Conservation (phyloP, 2,113 vertebrate species). For the Canis aureus region DNA sequence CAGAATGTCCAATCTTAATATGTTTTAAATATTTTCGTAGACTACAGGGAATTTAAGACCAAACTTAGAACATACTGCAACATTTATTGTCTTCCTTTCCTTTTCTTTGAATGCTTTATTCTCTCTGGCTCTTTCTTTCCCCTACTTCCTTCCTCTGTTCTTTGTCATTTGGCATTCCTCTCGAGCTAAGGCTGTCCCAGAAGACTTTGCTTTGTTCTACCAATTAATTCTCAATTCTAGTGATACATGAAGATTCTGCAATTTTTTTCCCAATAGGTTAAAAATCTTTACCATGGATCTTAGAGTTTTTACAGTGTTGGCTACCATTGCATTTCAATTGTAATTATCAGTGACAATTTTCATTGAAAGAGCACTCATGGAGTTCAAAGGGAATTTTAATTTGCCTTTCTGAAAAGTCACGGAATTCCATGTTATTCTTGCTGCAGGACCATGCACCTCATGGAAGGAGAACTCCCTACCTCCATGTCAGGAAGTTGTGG, state of each 20-base stretch:
- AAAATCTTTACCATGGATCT: constrained; percentile 7
- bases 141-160: background rate
- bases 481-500: constrained; percentile 96
- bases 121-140: background rate
- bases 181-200: background rate
- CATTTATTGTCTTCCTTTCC: background rate
- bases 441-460: constrained; percentile 93
- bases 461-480: constrained; percentile 93
- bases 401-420: constrained; percentile 23
- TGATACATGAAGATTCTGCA: background rate
- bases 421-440: constrained; percentile 31
- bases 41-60: background rate
- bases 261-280: background rate
- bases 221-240: constrained; percentile 8
- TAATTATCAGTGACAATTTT: constrained; percentile 8
- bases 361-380: constrained; percentile 35
- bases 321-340: background rate
- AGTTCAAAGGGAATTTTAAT: constrained; percentile 26
- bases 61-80: background rate
- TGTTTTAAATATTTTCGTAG: constrained; percentile 35
- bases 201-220: constrained; percentile 29
- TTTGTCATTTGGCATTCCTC: background rate
- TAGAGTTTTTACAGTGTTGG: constrained; percentile 18
- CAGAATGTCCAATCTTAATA: background rate
- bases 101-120: constrained; percentile 9